phyloP scores from a whole-genome alignment of 2,797 vertebrate genomes.

The Gymnoscopelus microlampas region DNA sequence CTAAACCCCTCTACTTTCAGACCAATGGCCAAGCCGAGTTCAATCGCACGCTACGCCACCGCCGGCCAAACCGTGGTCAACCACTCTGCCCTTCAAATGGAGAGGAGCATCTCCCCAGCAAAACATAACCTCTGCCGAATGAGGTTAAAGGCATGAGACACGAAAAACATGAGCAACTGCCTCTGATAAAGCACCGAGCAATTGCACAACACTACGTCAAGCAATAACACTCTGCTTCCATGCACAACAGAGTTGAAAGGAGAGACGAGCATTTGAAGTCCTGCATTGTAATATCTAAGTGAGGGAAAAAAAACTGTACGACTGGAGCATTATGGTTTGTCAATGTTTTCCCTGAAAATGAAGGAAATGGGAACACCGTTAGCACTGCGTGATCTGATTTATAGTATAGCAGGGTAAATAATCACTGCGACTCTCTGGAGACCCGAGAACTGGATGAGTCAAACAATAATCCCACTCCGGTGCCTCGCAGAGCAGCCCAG shows the following conservation, averaged over 20 bases:
- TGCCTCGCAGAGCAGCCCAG: constrained; percentile 17
- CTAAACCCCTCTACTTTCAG: constrained; percentile 71
- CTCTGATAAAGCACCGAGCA: constrained; percentile 56
- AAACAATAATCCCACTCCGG: constrained; percentile 36
- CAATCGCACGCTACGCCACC: constrained; percentile 75
- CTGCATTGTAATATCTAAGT: constrained; percentile 45
- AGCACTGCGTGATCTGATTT: constrained; percentile 58
- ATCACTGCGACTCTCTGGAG: constrained; percentile 54
- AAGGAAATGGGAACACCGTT: constrained; percentile 55
- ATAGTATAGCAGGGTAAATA: constrained; percentile 66
- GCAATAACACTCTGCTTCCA: constrained; percentile 52
- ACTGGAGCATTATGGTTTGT: constrained; percentile 41
- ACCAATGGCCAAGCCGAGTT: constrained; percentile 72
- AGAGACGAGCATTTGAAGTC: constrained; percentile 51
- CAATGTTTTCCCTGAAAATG: constrained; percentile 58
- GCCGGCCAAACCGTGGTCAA: constrained; percentile 73
- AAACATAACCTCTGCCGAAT: constrained; percentile 65
- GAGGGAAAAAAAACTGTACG: constrained; percentile 48
- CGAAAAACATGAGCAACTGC: constrained; percentile 52
- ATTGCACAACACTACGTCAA: constrained; percentile 54
- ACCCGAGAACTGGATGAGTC: constrained; percentile 28
- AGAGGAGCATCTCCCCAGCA: constrained; percentile 58
- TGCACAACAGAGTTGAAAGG: constrained; percentile 63
- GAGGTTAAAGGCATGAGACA: constrained; percentile 68
- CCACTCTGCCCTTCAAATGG: constrained; percentile 72